phyloP scores from a whole-genome alignment of 1,140 invertebrate genomes.

The Rhagoletis zephyria region DNA sequence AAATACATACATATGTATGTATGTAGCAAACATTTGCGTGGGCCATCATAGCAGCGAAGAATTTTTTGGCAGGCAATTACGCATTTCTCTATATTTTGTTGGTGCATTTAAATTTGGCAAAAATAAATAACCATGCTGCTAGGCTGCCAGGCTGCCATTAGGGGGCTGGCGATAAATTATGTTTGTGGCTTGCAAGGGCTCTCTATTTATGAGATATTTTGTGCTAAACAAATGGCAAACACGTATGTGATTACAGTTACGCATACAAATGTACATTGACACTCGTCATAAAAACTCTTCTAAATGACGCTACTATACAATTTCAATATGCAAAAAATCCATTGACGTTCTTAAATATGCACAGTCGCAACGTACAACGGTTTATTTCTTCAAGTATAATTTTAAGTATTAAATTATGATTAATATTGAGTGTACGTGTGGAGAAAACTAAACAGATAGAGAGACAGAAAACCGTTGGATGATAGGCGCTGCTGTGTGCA shows the following conservation, averaged over 20 bases:
- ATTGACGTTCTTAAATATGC: not conserved
- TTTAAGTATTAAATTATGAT: constrained; percentile 59
- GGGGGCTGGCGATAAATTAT: not conserved
- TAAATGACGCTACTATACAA: not conserved
- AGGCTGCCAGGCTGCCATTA: not conserved
- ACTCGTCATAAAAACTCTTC: too few species aligned
- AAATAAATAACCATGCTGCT: not conserved
- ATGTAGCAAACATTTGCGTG: not conserved
- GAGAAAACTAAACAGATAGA: constrained; percentile 31
- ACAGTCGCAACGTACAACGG: not conserved
- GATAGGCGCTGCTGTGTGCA: too few species aligned
- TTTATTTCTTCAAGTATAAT: constrained; percentile 42
- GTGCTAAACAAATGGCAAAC: not conserved
- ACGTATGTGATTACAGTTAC: too few species aligned
- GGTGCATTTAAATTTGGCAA: not conserved
- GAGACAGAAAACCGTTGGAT: not conserved
- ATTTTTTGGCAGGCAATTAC: constrained; percentile 22
- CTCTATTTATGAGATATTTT: not conserved
- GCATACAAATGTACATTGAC: not conserved
- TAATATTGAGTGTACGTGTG: constrained; percentile 54
- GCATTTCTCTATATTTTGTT: constrained; percentile 1
- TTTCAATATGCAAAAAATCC: not conserved
- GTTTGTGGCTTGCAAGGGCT: not conserved
- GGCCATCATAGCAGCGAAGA: not conserved
- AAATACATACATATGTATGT: not conserved